Conservation (phyloP, 2,113 vertebrate species). For the Passerina amoena region DNA sequence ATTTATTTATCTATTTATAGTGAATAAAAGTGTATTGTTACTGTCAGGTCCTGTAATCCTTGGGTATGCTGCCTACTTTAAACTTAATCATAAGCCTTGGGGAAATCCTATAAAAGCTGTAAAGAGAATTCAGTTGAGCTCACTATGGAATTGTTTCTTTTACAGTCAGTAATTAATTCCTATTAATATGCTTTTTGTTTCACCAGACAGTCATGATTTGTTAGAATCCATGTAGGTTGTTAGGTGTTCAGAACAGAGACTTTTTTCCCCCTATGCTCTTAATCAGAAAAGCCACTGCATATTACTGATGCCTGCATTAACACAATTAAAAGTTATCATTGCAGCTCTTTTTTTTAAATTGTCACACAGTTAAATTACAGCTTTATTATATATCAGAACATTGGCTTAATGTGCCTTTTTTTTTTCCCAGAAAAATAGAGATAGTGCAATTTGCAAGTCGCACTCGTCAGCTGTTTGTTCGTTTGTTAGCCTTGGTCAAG, state of each 20-base stretch:
- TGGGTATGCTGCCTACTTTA: not conserved
- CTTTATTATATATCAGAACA: not conserved
- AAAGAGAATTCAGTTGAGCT: not conserved
- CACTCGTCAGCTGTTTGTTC: constrained; percentile 95
- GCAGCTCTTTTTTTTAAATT: not conserved
- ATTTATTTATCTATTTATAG: not conserved
- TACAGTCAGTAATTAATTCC: not conserved
- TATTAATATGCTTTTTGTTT: not conserved
- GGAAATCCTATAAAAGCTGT: not conserved
- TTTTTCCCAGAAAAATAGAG: constrained; percentile 92
- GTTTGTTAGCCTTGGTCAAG: constrained; percentile 93
- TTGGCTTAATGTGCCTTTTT: not conserved
- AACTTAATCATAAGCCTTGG: not conserved
- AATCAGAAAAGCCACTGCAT: not conserved
- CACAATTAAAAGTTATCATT: not conserved
- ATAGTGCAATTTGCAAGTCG: constrained; percentile 98
- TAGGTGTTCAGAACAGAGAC: not conserved
- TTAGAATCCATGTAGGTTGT: not conserved
- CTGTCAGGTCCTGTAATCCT: not conserved
- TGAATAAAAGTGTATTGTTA: not conserved
- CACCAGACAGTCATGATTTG: not conserved
- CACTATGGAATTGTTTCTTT: not conserved
- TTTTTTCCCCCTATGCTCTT: not conserved
- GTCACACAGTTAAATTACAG: not conserved
- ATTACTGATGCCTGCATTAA: not conserved